Conservation (phyloP, 2,888 invertebrate genomes). For the Lasioglossum calceatum region DNA sequence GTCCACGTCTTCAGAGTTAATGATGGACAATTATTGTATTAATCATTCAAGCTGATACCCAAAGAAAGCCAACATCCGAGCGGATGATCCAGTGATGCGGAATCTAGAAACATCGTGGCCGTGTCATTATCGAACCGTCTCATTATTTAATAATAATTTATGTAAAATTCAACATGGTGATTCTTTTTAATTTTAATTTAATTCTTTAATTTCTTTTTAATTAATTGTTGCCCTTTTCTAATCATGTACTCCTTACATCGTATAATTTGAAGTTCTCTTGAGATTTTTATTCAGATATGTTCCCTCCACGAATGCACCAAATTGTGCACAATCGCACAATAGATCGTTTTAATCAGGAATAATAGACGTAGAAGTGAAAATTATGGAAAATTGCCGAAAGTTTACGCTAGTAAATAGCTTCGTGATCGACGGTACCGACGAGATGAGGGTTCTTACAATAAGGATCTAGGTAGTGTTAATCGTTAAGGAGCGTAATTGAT, state of each 20-base stretch:
- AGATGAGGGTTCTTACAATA: constrained; percentile 17
- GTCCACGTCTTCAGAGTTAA: constrained; percentile 25
- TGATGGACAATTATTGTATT: constrained; percentile 41
- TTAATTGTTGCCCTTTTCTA: too few relatives aligned
- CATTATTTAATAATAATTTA: neutral
- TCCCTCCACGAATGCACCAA: neutral
- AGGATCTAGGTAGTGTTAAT: constrained; percentile 10
- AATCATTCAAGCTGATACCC: constrained; percentile 7
- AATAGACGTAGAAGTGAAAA: neutral
- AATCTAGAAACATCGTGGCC: neutral
- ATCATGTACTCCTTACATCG: too few relatives aligned
- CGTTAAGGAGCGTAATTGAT: constrained; percentile 25
- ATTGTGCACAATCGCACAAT: too few relatives aligned
- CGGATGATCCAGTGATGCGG: neutral
- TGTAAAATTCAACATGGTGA: neutral
- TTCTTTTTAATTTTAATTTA: neutral
- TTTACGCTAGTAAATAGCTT: neutral
- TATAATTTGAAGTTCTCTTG: too few relatives aligned
- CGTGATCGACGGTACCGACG: constrained; percentile 36
- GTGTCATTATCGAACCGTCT: neutral
- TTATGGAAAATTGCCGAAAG: neutral
- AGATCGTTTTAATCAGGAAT: neutral
- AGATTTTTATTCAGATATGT: neutral
- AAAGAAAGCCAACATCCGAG: neutral
- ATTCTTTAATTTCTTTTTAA: neutral